Percentiles rank a stretch among this genome's conserved stretches.
phyloP scores from a whole-genome alignment of 1,140 invertebrate genomes.

The Trichoplusia ni region DNA sequence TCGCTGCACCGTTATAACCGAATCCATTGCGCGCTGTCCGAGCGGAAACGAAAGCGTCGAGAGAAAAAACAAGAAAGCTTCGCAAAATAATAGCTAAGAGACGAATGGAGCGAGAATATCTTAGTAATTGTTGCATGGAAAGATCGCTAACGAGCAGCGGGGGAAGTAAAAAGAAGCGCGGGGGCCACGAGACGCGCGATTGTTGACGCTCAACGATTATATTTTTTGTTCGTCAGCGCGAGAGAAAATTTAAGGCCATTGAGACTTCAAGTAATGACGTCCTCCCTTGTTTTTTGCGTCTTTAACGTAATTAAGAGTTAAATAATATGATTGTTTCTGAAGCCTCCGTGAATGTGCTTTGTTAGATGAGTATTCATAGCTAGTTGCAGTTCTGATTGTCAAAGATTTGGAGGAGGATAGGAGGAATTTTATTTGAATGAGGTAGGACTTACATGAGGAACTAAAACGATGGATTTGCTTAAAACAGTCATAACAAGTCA shows the following conservation, averaged over 20 bases:
- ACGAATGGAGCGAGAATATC: slow-evolving; percentile 33
- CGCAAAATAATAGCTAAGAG: slow-evolving; percentile 28
- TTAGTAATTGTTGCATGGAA: slow-evolving; percentile 43
- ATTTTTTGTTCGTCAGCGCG: neutral
- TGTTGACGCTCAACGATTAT: neutral
- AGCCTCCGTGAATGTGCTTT: no score
- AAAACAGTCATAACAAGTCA: no score
- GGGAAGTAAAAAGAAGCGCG: slow-evolving; percentile 25
- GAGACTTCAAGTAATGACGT: slow-evolving; percentile 10
- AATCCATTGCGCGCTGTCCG: slow-evolving; percentile 28
- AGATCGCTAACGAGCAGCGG: slow-evolving; percentile 38
- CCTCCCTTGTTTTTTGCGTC: slow-evolving; percentile 5
- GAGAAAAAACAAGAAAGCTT: slow-evolving; percentile 30
- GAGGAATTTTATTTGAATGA: no score
- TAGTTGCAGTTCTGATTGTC: no score
- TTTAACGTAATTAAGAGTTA: no score
- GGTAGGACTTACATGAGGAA: no score
- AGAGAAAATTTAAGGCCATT: slow-evolving; percentile 3
- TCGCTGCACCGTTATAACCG: neutral
- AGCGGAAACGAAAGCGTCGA: neutral
- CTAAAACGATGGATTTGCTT: no score
- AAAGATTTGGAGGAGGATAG: no score
- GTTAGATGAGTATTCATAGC: no score
- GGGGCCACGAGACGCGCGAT: slow-evolving; percentile 12
- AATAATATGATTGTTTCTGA: no score